phyloP scores from a whole-genome alignment of 2,113 vertebrate species.

The Donacobius atricapilla region DNA sequence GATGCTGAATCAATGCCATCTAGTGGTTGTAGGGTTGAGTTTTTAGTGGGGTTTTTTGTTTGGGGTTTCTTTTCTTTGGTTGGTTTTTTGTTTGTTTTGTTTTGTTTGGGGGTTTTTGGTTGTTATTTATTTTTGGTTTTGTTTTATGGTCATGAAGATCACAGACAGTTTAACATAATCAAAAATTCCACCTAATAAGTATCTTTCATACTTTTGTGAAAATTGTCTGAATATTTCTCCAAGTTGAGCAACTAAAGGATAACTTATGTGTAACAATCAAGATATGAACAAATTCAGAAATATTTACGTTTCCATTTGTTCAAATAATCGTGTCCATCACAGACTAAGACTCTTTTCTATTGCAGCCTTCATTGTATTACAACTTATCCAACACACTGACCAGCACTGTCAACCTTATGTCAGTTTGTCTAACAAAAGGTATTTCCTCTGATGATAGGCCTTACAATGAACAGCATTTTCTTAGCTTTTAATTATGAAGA shows the following conservation, averaged over 20 bases:
- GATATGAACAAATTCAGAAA: background rate
- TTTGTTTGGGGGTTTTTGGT: background rate
- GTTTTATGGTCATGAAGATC: background rate
- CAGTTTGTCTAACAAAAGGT: background rate
- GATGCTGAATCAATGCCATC: slow-evolving; percentile 71
- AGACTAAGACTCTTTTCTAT: background rate
- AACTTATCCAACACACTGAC: background rate
- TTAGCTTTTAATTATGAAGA: background rate
- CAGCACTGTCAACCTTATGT: no score
- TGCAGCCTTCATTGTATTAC: background rate
- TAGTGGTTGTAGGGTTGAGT: slow-evolving; percentile 42
- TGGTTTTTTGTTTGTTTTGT: background rate
- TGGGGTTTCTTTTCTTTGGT: no score
- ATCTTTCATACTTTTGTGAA: background rate
- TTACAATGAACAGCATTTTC: background rate
- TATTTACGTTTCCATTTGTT: background rate
- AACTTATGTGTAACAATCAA: background rate
- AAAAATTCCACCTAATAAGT: background rate
- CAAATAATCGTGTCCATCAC: background rate
- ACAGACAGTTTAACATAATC: background rate
- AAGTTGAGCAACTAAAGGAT: background rate
- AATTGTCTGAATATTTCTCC: background rate
- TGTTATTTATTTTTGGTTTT: background rate
- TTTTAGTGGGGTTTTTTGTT: background rate
- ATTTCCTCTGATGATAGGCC: background rate